phyloP scores from a whole-genome alignment of 2,113 vertebrate genomes.

The Rhinopomastus cyanomelas region DNA sequence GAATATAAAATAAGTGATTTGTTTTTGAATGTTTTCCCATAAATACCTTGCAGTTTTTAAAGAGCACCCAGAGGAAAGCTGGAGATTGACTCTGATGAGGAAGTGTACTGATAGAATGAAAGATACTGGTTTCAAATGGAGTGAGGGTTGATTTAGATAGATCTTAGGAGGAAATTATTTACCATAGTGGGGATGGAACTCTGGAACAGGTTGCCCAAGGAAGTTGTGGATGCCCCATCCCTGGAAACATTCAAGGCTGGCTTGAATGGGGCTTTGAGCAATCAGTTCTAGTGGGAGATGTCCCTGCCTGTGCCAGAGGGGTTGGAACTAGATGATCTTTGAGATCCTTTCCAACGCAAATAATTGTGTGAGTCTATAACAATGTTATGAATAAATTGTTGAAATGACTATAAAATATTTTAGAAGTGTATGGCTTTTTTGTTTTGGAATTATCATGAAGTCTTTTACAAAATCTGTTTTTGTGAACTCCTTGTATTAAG shows the following conservation, averaged over 20 bases:
- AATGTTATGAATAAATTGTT: background rate
- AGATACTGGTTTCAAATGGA: background rate
- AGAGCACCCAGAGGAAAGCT: background rate
- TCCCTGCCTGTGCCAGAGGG: background rate
- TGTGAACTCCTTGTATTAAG: background rate
- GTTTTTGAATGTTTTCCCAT: background rate
- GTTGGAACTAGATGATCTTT: background rate
- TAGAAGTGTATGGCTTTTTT: background rate
- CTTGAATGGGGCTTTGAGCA: background rate
- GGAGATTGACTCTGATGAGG: background rate
- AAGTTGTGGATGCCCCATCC: background rate
- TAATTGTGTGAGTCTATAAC: background rate
- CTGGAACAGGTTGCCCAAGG: background rate
- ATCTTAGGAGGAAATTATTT: background rate
- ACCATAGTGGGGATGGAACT: background rate
- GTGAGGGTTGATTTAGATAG: background rate
- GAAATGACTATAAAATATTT: background rate
- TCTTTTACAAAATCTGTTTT: background rate
- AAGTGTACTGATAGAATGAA: background rate
- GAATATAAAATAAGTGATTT: background rate
- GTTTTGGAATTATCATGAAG: background rate
- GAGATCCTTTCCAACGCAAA: background rate
- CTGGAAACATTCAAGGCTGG: background rate
- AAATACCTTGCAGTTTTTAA: background rate
- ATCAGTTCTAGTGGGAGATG: background rate